Percentiles rank a stretch among this genome's conserved stretches.
phyloP scores from a whole-genome alignment of 2,797 vertebrate species.

The Parambassis ranga region DNA sequence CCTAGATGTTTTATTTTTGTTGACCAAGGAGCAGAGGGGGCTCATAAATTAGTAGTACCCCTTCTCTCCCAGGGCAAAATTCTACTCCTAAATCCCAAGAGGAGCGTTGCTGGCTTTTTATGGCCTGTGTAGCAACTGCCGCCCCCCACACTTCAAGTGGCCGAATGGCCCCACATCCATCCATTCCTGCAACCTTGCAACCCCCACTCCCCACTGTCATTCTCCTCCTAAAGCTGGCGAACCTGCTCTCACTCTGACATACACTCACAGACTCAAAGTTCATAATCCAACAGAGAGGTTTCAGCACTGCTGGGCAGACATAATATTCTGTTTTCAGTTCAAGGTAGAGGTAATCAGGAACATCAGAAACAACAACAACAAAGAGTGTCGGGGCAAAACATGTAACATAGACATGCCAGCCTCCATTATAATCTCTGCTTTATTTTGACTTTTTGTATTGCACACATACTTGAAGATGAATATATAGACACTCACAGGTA shows the following conservation, averaged over 20 bases:
- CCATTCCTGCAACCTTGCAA: constrained; percentile 1
- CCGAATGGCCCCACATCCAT: constrained; percentile 11
- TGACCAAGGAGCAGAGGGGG: constrained; percentile 73
- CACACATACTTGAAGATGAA: too few species aligned
- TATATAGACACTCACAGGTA: too few species aligned
- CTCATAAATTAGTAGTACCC: constrained; percentile 70
- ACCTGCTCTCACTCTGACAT: constrained; percentile 2
- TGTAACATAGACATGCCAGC: too few species aligned
- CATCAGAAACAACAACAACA: too few species aligned
- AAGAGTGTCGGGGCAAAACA: too few species aligned
- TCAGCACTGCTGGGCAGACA: background rate
- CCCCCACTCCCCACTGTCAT: constrained; percentile 28
- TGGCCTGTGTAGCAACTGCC: constrained; percentile 44
- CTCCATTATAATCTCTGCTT: too few species aligned
- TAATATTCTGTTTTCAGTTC: too few species aligned
- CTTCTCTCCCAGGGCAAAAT: constrained; percentile 48
- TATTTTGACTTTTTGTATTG: too few species aligned
- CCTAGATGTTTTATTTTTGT: constrained; percentile 76
- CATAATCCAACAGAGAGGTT: background rate
- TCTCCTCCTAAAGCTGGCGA: background rate
- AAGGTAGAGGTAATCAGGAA: too few species aligned
- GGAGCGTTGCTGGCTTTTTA: constrained; percentile 54
- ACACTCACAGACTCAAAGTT: constrained; percentile 9
- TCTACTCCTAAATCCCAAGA: constrained; percentile 49
- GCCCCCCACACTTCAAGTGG: constrained; percentile 23